Base-by-base conservation (phyloP, 1,140 invertebrate species). In the Argopecten irradians region DNA sequence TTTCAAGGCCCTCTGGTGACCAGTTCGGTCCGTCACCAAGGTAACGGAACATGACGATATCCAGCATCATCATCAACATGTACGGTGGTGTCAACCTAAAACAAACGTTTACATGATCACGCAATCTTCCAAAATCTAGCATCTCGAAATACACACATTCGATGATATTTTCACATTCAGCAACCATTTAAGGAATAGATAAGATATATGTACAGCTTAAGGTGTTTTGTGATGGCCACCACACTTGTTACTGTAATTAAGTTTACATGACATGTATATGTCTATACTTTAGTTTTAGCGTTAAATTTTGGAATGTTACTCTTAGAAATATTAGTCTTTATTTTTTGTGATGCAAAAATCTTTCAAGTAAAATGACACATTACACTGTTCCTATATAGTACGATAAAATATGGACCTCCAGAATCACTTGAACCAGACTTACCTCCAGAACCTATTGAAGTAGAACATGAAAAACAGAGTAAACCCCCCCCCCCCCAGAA, bases 21-120 rank as follows among this genome's bases (percentile, higher is more conserved):
- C 88, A 91, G 13, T 43, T 34, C 0, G 90, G 97, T 2, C 97
- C 97, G 11, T 96, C 93, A 9, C 96, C 96, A 3, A 97, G 92
- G 87, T 97, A 96, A 32, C 82, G 87, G n/a, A 86, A 85, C 13
- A 87, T 8, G 92, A 96, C 97, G 0, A 97, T 97, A 91, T 97
- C 97, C 95, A 97, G 97, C 34, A 97, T 97, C 87, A 98, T 95
- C 83, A 98, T 97, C 92, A 97, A 97, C 93, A 98, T 96, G 94
- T 98, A 98, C 0, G 98, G 97, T 0, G 97, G 97, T 0, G 97
- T 98, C 33, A 98, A 96, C 84, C 92, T 93, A 88, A 41, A 83
- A 85, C 83, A 34, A n/a, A n/a, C n/a, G n/a, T n/a, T n/a, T 86
- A 83, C 16, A 85, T 16, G 1, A 32, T 32, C 1, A 46, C 34